A percentile compares a stretch with the other conserved stretches of the same genome.
Evolutionary conservation across 2,797 vertebrate genomes (phyloP).

Genomic region (Sternarchorhynchus goeldii): DNA sequence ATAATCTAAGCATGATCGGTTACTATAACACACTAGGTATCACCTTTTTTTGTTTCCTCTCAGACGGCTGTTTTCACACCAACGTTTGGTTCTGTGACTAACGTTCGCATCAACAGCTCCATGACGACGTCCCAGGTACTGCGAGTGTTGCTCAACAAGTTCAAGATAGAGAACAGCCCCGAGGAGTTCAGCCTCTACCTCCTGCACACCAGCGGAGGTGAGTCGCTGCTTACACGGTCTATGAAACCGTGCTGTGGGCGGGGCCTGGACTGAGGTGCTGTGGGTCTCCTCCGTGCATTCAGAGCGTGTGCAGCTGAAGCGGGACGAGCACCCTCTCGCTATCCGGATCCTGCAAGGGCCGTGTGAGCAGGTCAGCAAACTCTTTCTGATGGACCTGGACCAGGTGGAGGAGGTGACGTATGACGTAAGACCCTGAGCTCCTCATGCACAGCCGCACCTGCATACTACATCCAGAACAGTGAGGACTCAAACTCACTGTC

Average conservation of each 20-base stretch:
- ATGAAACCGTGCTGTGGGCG: too few species aligned
- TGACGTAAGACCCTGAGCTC: slow-evolving; percentile 79
- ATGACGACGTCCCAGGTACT: slow-evolving; percentile 93
- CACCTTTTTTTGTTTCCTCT: background rate
- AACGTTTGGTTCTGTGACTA: slow-evolving; percentile 88
- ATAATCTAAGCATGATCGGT: too few species aligned
- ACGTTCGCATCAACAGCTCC: slow-evolving; percentile 94
- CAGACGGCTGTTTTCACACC: slow-evolving; percentile 95
- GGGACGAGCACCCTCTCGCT: slow-evolving; percentile 86
- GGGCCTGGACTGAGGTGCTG: background rate
- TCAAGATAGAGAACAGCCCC: slow-evolving; percentile 94
- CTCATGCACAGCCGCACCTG: too few species aligned
- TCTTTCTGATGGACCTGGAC: slow-evolving; percentile 97
- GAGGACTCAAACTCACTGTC: too few species aligned
- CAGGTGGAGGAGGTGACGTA: slow-evolving; percentile 95
- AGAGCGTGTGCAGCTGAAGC: slow-evolving; percentile 92
- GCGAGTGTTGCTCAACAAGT: slow-evolving; percentile 93
- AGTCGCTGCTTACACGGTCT: slow-evolving; percentile 45
- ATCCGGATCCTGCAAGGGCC: slow-evolving; percentile 94
- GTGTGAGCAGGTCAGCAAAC: slow-evolving; percentile 91
- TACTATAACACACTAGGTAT: too few species aligned
- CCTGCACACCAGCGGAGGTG: slow-evolving; percentile 92
- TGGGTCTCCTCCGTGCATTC: slow-evolving; percentile 16
- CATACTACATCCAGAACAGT: background rate
- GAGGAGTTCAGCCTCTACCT: slow-evolving; percentile 92